Evolutionary conservation across 2,113 vertebrate species (phyloP), one percentile per base, ranked within the genome.

Genomic region (Tragulus kanchil): DNA sequence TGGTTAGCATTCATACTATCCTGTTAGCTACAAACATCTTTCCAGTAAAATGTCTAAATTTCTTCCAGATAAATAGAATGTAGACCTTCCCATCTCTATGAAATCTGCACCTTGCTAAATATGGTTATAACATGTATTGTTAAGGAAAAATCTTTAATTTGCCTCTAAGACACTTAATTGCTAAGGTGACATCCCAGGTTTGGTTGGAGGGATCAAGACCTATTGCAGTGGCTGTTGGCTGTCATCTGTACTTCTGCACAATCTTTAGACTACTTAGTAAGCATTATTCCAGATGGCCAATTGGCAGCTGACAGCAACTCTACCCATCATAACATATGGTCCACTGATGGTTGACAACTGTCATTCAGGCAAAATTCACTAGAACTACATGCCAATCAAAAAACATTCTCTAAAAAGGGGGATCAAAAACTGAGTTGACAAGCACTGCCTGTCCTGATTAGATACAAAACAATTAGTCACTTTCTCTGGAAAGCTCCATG

Each of bases 351-450:
- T 36, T 96, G 95, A 96, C 94, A 93, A 97, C 69, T 96, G 92
- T 67, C 94, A 97, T 85, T 95, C 71, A 90, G 64, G 19, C 42
- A 86, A 93, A 92, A 96, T 58, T 93, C 75, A 96, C 59, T 93
- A 67, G 23, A 67, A 42, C 42, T 52, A 15, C 21, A 71, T 88
- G 77, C 16, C 59, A 88, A 85, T 96, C 90, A 97, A 42, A 81
- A 83, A 93, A 50, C 42, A 90, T 19, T 85, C 45, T 31, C 45
- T 92, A 48, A 64, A 77, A 94, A 28, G 2, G 1, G 58, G 26
- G 36, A 62, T 75, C 62, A 93, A 95, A 90, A 19, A 5, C 69
- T 85, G 12, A 93, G 17, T 58, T 92, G 75, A 95, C 62, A 87
- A 50, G 71, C 16, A 85, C 21, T 59, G 14, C 86, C 92, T 92